Evolutionary conservation across 2,888 invertebrate species (phyloP), one percentile per base, ranked within the genome.

Genomic region (Lomographa bimaculata): DNA sequence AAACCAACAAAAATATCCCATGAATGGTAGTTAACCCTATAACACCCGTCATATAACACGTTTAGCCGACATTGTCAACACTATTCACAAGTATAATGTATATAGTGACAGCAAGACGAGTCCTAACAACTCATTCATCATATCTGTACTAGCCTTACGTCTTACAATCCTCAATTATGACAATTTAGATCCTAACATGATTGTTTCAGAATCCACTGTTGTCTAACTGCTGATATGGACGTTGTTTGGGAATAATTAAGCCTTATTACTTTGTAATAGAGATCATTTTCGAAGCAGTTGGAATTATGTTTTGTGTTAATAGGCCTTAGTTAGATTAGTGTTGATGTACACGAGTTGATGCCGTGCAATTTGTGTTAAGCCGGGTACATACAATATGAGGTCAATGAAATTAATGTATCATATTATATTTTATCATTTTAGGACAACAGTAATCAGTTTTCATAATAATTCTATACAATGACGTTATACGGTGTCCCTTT

Each of bases 51-150:
- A 23, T n/a, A n/a, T n/a, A n/a, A 12, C 30, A 29, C 11, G 10
- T 20, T 18, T 12, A 9, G 16, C 21, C 32, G 4, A 16, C 32
- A 16, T 11, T 18, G 7, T 29, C 20, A 12, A 2, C 20, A 21
- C 9, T 21, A 21, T 12, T 11, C 16, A 27, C 9, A 17, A 21
- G 21, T 20, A 30, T 9, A 7, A 7, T 1, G 27, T n/a, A n/a
- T n/a, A n/a, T n/a, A n/a, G n/a, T n/a, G n/a, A 14, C 21, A 19
- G 16, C 16, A 16, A 23, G 32, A 23, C 32, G 14, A 9, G 17
- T 11, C 29, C 11, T 24, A 9, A 34, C 24, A 25, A 25, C 32
- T 11, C 23, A 34, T 34, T 34, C 28, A 36, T 36, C 36, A 28
- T 36, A 21, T 3, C 7, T 17, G 10, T 9, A 12, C 17, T 11